Evolutionary conservation across 1,140 invertebrate species (phyloP), one percentile per base, ranked within the genome.

Genomic region (Meloidogyne exigua): DNA sequence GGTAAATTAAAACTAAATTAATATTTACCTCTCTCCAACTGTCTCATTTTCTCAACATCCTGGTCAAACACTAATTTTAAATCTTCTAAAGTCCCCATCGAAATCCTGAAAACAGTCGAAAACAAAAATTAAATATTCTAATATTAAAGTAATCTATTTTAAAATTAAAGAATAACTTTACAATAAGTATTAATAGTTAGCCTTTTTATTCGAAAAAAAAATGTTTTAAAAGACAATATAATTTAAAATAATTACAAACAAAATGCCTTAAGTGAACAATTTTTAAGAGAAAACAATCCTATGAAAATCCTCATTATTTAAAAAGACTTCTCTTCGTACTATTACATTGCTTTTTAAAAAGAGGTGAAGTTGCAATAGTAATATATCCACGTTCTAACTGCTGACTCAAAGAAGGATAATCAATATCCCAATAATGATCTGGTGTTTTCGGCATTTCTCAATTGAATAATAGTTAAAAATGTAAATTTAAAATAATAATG

Each of bases 1-100:
- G 15, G 57, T 9, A 32, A 12, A 32, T 21, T 36, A n/a, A n/a
- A 78, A 79, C 7, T 18, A 9, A 44, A 77, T 4, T 44, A 49
- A 26, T n/a, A 12, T 21, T 78, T 25, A 80, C 79, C 78, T 49
- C 81, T 80, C 25, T 83, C 81, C 44, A 83, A 63, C 18, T 83
- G 79, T 25, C 77, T 39, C 23, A 83, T 65, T 80, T 79, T 80
- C 25, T 64, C 62, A 21, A 83, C n/a, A 18, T 83, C 82, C 21
- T 68, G 57, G 28, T 81, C 77, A 42, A 81, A 80, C 23, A 79
- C 67, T 63, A 76, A 71, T 57, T 81, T 83, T 26, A 74, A 68
- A n/a, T 75, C 69, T 76, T 80, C 71, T 15, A 82, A 76, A 32
- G 28, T 11, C 5, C 15, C 25, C 44, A 76, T 76, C 28, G 39